These are phyloP conservation scores for Seriola dumerili DNA, from an alignment of 2,113 vertebrate genomes.

Conservation along the genomic window DNA sequence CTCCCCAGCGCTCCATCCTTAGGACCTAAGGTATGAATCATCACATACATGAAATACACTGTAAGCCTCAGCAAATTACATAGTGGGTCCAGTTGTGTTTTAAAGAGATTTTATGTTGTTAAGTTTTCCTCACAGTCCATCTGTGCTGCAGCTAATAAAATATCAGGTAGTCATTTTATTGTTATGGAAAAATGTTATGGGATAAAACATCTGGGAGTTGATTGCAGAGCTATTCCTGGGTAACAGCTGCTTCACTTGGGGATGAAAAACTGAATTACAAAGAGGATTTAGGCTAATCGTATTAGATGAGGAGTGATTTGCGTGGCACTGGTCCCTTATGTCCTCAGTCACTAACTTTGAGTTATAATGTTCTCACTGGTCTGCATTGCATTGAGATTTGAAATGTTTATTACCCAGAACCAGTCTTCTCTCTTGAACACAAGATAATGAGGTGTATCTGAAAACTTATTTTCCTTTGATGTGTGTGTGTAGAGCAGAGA, in stretches of 20 bases:
- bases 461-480: conserved; percentile 1
- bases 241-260: conserved; percentile 74
- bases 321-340: conserved; percentile 24
- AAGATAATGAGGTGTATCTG: conserved; percentile 7
- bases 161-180: conserved; percentile 67
- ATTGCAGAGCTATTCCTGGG: conserved; percentile 70
- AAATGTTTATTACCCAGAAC: conserved; percentile 3
- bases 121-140: conserved; percentile 37
- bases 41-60: conserved; percentile 21
- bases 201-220: conserved; percentile 70
- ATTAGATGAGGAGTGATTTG: conserved; percentile 59
- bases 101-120: conserved; percentile 41
- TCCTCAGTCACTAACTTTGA: conserved; percentile 20
- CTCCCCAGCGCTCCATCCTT: conserved; percentile 52
- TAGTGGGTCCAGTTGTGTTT: conserved; percentile 35
- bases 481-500: conserved; percentile 10
- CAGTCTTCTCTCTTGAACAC: conserved; percentile 5
- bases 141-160: conserved; percentile 66
- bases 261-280: conserved; percentile 52
- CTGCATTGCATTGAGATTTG: conserved; percentile 37
- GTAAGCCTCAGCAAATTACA: conserved; percentile 56
- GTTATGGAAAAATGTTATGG: conserved; percentile 53
- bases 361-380: conserved; percentile 23
- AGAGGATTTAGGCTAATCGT: conserved; percentile 54
- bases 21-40: conserved; percentile 46